Evolutionary conservation across 2,113 vertebrate genomes (phyloP).

Genomic region (Albula goreensis): DNA sequence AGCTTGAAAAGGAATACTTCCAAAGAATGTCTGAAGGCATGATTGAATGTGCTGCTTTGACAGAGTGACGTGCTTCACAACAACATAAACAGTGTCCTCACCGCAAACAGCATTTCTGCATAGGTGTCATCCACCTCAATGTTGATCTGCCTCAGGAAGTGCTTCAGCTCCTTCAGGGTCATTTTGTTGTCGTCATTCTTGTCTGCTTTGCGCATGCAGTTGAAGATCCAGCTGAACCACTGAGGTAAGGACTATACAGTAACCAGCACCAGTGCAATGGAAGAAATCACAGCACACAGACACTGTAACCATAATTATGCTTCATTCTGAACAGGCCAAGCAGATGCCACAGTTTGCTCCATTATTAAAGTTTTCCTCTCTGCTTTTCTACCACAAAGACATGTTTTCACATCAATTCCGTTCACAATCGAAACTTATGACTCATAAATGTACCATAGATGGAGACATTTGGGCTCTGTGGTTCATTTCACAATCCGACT

Average conservation of each 20-base stretch:
- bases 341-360: too few relatives aligned
- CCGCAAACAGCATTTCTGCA: conserved; percentile 81
- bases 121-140: conserved; percentile 83
- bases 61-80: background rate
- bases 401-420: background rate
- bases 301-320: too few relatives aligned
- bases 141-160: conserved; percentile 89
- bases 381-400: too few relatives aligned
- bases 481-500: too few relatives aligned
- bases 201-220: conserved; percentile 89
- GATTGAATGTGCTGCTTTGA: background rate
- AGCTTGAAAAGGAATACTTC: too few relatives aligned
- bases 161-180: conserved; percentile 89
- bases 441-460: background rate
- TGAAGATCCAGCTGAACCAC: conserved; percentile 85
- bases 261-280: conserved; percentile 10
- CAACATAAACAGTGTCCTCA: conserved; percentile 48
- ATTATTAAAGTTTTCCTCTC: too few relatives aligned
- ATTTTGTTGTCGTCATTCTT: conserved; percentile 93
- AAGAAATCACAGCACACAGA: too few relatives aligned
- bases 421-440: too few relatives aligned
- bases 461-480: background rate
- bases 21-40: too few relatives aligned
- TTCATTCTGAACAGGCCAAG: too few relatives aligned
- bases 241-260: conserved; percentile 74